Conservation (phyloP, 2,888 invertebrate species). For the Drosophila limbata region DNA sequence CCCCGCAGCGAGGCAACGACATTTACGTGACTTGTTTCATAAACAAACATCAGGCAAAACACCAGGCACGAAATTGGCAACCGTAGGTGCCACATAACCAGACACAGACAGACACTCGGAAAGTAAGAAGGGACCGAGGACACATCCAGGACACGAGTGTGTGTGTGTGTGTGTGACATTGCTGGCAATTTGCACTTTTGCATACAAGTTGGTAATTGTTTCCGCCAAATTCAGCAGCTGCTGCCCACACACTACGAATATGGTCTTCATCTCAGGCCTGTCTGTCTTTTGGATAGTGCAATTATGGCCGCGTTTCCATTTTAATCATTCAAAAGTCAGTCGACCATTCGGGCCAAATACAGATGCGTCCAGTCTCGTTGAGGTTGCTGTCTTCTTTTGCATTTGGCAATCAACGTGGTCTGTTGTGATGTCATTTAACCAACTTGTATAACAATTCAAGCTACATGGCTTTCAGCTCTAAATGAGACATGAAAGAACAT, state of each 20-base stretch:
- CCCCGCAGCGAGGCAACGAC: constrained; percentile 71
- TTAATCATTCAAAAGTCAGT: constrained; percentile 76
- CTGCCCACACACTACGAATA: constrained; percentile 13
- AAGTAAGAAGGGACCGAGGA: constrained; percentile 12
- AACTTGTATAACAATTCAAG: constrained; percentile 57
- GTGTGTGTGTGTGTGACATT: constrained; percentile 59
- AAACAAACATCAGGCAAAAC: constrained; percentile 76
- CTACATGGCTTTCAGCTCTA: constrained; percentile 69
- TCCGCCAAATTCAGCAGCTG: constrained; percentile 73
- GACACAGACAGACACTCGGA: constrained; percentile 13
- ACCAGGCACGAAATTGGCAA: constrained; percentile 72
- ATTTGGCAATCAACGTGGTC: constrained; percentile 16
- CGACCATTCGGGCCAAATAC: constrained; percentile 15
- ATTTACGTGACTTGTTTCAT: constrained; percentile 79
- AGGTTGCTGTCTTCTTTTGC: constrained; percentile 3
- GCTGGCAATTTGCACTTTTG: constrained; percentile 74
- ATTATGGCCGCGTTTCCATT: constrained; percentile 49
- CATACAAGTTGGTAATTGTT: constrained; percentile 78
- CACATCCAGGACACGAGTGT: constrained; percentile 28
- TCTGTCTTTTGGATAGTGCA: constrained; percentile 11
- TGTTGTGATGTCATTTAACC: constrained; percentile 51
- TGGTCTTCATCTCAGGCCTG: background rate
- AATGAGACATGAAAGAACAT: constrained; percentile 79
- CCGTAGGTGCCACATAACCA: constrained; percentile 46
- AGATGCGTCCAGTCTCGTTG: constrained; percentile 13